Conservation (phyloP, 2,797 vertebrate genomes). For the Microctenopoma stevenorrisi region DNA sequence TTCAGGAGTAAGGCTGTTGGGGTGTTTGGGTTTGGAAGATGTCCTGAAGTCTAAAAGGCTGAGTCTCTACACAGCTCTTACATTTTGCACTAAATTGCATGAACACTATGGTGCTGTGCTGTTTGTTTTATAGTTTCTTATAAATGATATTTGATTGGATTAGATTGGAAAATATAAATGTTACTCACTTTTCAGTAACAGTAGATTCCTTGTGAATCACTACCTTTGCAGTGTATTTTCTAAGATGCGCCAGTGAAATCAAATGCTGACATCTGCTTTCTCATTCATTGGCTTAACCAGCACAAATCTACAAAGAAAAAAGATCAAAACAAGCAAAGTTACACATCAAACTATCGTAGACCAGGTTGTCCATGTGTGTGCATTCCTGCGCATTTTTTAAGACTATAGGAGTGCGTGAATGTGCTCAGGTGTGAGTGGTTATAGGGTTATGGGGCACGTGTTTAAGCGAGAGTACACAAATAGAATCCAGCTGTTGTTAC, state of each 20-base stretch:
- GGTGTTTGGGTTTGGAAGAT: conserved; percentile 21
- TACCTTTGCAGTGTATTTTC: conserved; percentile 31
- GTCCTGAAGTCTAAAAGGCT: conserved; percentile 23
- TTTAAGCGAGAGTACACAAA: conserved; percentile 49
- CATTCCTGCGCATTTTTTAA: conserved; percentile 28
- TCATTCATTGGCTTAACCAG: conserved; percentile 3
- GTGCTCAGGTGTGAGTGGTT: conserved; percentile 45
- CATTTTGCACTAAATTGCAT: too few relatives aligned
- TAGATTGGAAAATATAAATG: too few relatives aligned
- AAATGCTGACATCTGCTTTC: conserved; percentile 10
- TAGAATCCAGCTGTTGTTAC: conserved; percentile 61
- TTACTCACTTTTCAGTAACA: conserved; percentile 9
- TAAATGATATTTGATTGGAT: too few relatives aligned
- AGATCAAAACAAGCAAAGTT: background rate
- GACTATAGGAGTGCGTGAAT: conserved; percentile 41
- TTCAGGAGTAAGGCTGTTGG: conserved; percentile 21
- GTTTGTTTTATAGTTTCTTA: too few relatives aligned
- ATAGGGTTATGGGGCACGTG: conserved; percentile 31
- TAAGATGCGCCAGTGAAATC: conserved; percentile 22
- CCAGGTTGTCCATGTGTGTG: background rate
- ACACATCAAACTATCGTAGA: background rate
- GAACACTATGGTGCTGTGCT: too few relatives aligned
- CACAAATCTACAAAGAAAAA: background rate
- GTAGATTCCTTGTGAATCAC: conserved; percentile 21
- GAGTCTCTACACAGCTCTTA: background rate